These are phyloP conservation scores for Cinara cedri DNA, from an alignment of 2,888 invertebrate species.

Conservation along the genomic window DNA sequence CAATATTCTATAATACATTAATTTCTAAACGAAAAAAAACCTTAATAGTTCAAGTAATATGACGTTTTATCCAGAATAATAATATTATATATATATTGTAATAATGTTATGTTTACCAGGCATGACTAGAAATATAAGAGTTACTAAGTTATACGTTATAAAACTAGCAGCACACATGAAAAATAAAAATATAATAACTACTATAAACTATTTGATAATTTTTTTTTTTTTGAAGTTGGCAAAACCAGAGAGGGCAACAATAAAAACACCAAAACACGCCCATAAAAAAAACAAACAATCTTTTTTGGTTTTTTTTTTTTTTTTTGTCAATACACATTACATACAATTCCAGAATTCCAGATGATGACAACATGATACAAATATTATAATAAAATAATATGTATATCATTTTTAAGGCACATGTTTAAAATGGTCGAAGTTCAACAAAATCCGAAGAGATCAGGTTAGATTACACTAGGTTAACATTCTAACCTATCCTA, in stretches of 20 bases:
- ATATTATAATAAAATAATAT: no score
- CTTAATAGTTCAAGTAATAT: conserved; percentile 13
- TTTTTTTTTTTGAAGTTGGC: conserved; percentile 19
- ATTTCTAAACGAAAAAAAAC: conserved; percentile 21
- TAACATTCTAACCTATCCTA: background rate
- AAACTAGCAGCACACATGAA: conserved; percentile 54
- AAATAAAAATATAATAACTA: conserved; percentile 25
- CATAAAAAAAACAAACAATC: background rate
- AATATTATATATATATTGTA: background rate
- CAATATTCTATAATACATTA: conserved; percentile 18
- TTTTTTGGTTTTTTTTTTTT: conserved; percentile 14
- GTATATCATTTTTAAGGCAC: conserved; percentile 29
- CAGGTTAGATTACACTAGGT: background rate
- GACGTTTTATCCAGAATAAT: conserved; percentile 8
- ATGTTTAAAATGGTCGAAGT: conserved; percentile 3
- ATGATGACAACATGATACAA: background rate
- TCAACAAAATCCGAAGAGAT: background rate
- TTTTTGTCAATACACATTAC: background rate
- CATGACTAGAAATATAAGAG: conserved; percentile 52
- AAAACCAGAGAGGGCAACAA: background rate
- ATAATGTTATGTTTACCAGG: conserved; percentile 42
- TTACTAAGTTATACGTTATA: conserved; percentile 28
- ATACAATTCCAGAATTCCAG: background rate
- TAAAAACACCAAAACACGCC: background rate
- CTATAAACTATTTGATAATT: conserved; percentile 20